Evolutionary conservation across 2,888 invertebrate genomes (phyloP).

Genomic region (Tridacna gigas): DNA sequence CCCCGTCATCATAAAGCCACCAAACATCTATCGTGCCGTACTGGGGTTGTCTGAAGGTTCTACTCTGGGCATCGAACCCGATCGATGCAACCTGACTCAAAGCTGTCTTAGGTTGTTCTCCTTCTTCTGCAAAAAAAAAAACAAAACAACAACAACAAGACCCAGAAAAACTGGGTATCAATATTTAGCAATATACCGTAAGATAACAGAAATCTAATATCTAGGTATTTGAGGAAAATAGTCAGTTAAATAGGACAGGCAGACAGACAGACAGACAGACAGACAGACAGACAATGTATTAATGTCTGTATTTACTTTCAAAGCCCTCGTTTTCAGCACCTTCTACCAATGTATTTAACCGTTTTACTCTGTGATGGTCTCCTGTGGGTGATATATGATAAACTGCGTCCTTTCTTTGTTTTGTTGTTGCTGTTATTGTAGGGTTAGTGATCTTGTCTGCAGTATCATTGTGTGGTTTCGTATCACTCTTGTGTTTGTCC

Average conservation of each 20-base stretch:
- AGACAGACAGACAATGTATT: not conserved
- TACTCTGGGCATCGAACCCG: constrained; percentile 8
- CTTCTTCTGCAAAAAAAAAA: not conserved
- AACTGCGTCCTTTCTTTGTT: constrained; percentile 9
- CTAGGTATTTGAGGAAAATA: no score
- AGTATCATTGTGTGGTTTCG: not conserved
- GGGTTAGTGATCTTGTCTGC: not conserved
- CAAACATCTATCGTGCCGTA: constrained; percentile 95
- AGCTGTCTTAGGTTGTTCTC: not conserved
- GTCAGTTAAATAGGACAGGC: no score
- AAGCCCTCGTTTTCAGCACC: constrained; percentile 66
- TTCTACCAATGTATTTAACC: constrained; percentile 65
- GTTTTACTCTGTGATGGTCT: constrained; percentile 45
- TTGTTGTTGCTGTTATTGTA: not conserved
- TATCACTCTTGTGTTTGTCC: not conserved
- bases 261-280: no score
- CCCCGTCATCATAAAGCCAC: constrained; percentile 99
- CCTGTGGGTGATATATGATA: constrained; percentile 1
- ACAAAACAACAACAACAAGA: no score
- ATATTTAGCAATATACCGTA: no score
- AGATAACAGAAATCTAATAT: no score
- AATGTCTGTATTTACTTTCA: constrained; percentile 20
- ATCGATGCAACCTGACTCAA: not conserved
- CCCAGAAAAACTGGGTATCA: no score
- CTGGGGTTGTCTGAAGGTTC: constrained; percentile 56